Percentiles rank a stretch among this genome's conserved stretches.
phyloP scores from a whole-genome alignment of 2,113 vertebrate species.

The Prunella himalayana region DNA sequence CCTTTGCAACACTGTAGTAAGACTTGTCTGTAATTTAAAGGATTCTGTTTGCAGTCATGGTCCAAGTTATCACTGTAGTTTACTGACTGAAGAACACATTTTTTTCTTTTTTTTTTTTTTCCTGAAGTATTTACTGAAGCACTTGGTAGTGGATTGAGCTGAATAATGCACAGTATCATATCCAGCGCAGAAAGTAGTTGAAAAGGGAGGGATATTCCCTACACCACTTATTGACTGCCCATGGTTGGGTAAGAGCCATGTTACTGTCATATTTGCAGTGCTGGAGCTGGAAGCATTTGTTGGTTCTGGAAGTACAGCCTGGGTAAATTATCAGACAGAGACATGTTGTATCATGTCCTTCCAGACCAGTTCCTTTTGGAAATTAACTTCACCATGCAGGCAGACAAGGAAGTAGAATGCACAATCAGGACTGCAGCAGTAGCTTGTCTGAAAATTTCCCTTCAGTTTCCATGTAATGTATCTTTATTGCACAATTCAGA shows the following conservation, averaged over 20 bases:
- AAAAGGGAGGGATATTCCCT: neutral
- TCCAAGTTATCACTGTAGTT: neutral
- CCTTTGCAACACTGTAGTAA: neutral
- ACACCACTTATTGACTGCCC: neutral
- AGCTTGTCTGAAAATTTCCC: neutral
- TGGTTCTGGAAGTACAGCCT: neutral
- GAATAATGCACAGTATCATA: neutral
- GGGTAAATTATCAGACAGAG: neutral
- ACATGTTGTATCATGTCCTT: neutral
- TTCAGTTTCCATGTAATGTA: neutral
- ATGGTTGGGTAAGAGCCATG: neutral
- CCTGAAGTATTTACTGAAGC: neutral
- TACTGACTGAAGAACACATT: neutral
- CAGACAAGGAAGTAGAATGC: neutral
- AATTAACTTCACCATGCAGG: fast-evolving
- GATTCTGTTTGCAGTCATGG: neutral
- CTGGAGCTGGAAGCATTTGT: neutral
- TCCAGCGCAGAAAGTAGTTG: neutral
- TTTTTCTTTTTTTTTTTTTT: neutral
- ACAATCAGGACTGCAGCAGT: neutral
- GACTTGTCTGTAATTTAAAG: neutral
- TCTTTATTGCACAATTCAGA: neutral
- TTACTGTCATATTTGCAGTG: neutral
- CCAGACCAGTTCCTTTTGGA: neutral
- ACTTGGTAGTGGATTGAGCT: neutral